Conservation (phyloP, 2,888 invertebrate genomes). For the Pinctada fucata region DNA sequence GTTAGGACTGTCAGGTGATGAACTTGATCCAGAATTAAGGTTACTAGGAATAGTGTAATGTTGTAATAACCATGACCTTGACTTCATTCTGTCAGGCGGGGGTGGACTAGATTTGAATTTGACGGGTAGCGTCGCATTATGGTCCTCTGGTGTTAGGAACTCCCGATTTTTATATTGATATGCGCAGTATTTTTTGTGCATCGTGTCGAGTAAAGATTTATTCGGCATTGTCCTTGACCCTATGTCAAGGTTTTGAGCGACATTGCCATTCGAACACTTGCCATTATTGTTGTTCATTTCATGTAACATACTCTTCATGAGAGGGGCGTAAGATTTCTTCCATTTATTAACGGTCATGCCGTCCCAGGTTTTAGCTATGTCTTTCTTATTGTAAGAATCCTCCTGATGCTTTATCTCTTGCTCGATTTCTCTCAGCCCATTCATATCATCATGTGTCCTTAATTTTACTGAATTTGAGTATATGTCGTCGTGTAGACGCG, state of each 20-base stretch:
- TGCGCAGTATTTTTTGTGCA: conserved; percentile 70
- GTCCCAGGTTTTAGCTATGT: conserved; percentile 67
- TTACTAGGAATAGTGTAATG: conserved; percentile 33
- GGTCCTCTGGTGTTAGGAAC: conserved; percentile 31
- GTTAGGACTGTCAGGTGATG: conserved; percentile 36
- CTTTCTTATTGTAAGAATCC: conserved; percentile 58
- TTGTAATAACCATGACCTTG: conserved; percentile 38
- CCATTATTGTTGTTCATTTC: conserved; percentile 33
- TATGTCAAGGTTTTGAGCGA: conserved; percentile 13
- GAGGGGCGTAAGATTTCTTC: conserved; percentile 53
- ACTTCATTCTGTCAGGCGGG: conserved; percentile 40
- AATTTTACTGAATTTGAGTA: conserved; percentile 3
- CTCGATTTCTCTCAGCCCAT: conserved; percentile 13
- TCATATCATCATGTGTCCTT: neutral
- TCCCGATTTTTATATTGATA: conserved; percentile 61
- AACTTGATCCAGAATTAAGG: conserved; percentile 8
- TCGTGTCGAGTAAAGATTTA: conserved; percentile 64
- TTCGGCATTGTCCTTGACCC: conserved; percentile 50
- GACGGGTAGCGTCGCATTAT: conserved; percentile 34
- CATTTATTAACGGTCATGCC: conserved; percentile 56
- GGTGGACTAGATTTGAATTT: conserved; percentile 41
- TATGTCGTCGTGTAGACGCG: conserved; percentile 16
- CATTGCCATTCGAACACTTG: conserved; percentile 8
- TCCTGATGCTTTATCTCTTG: conserved; percentile 17
- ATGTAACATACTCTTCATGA: conserved; percentile 50